Evolutionary conservation across 2,888 invertebrate genomes (phyloP).

Genomic region (Caenorhabditis sinica): DNA sequence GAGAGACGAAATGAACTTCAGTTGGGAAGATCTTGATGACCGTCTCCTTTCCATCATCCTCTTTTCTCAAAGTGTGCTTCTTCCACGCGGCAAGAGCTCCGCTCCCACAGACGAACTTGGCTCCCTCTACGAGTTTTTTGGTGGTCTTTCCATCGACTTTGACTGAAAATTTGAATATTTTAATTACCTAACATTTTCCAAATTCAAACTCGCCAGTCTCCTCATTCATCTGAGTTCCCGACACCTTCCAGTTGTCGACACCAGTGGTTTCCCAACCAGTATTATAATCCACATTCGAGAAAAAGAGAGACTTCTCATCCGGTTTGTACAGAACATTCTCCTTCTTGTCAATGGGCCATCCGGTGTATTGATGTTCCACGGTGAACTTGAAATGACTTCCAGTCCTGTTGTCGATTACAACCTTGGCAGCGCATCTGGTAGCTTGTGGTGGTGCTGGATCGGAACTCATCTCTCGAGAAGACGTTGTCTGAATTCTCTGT

Average conservation of each 20-base stretch:
- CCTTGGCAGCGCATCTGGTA: not conserved
- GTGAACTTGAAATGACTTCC: conserved; percentile 21
- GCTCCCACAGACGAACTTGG: conserved; percentile 5
- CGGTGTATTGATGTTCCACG: conserved; percentile 25
- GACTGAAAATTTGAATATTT: not conserved
- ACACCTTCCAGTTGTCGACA: conserved; percentile 22
- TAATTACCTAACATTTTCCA: not conserved
- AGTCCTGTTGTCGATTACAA: conserved; percentile 19
- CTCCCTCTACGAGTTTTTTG: not conserved
- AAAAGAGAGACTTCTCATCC: conserved; percentile 4
- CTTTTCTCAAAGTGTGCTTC: conserved; percentile 22
- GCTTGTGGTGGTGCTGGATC: conserved; percentile 12
- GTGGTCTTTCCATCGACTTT: not conserved
- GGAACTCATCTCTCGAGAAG: not conserved
- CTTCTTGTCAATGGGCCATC: conserved; percentile 4
- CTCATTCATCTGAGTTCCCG: conserved; percentile 7
- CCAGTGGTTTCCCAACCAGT: conserved; percentile 31
- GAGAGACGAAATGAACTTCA: conserved; percentile 28
- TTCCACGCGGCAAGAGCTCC: conserved; percentile 14
- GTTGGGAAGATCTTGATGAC: conserved; percentile 11
- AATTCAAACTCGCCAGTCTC: not conserved
- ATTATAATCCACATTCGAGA: conserved; percentile 6
- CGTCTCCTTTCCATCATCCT: conserved; percentile 29
- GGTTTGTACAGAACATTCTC: not conserved
- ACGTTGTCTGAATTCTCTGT: not conserved